Evolutionary conservation across 2,113 vertebrate species (phyloP).

Genomic region (Rhombomys opimus): DNA sequence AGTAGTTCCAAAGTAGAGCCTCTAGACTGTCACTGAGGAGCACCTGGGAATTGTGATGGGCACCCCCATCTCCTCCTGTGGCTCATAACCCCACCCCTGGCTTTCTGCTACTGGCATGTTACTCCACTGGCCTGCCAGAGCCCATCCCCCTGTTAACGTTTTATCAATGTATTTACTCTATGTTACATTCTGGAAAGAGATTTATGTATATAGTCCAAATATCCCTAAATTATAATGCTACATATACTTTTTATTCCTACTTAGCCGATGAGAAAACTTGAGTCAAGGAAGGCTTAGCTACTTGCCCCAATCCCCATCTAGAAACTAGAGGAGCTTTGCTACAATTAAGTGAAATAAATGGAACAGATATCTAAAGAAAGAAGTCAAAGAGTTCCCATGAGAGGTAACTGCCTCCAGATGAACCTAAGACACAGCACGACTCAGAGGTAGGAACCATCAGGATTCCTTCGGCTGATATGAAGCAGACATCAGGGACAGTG

Average conservation of each 20-base stretch:
- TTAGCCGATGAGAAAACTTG: constrained; percentile 27
- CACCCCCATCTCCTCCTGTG: too few relatives aligned
- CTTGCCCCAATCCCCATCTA: neutral
- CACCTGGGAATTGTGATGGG: too few relatives aligned
- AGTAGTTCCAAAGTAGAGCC: constrained; percentile 93
- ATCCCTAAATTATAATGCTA: neutral
- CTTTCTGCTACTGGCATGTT: neutral
- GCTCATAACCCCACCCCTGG: too few relatives aligned
- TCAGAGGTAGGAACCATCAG: neutral
- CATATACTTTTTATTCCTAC: neutral
- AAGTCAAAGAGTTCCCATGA: neutral
- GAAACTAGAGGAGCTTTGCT: neutral
- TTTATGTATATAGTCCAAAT: neutral
- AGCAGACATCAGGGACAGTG: neutral
- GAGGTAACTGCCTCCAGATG: neutral
- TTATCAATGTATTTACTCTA: neutral
- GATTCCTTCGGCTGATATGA: neutral
- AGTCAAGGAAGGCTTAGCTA: neutral
- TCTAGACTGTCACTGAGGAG: neutral
- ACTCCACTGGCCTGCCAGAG: neutral
- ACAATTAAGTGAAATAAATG: neutral
- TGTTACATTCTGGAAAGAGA: neutral
- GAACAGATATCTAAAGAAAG: neutral
- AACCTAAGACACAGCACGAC: neutral
- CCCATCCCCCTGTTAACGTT: neutral